Conservation (phyloP, 2,797 vertebrate genomes). For the Lophius americanus region DNA sequence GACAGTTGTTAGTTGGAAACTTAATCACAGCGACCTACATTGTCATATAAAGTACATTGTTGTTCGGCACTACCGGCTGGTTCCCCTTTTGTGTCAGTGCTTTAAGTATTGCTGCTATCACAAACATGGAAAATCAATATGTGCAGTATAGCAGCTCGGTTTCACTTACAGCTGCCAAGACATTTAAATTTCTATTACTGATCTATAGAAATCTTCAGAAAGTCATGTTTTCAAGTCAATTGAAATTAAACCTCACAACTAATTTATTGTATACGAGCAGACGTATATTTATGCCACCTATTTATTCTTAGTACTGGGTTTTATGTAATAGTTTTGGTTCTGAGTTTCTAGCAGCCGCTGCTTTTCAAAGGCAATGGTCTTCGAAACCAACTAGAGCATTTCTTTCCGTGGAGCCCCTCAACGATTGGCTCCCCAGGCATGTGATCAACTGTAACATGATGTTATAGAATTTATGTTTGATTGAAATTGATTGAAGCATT, state of each 20-base stretch:
- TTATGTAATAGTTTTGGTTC: background rate
- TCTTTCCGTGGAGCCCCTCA: no score
- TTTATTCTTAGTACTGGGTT: background rate
- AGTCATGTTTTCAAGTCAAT: conserved; percentile 10
- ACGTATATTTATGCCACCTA: no score
- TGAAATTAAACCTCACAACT: background rate
- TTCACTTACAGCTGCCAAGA: conserved; percentile 24
- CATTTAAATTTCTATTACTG: conserved; percentile 8
- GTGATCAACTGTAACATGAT: background rate
- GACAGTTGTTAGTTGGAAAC: conserved; percentile 82
- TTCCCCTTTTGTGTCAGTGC: conserved; percentile 47
- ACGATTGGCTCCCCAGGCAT: no score
- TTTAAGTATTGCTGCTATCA: conserved; percentile 45
- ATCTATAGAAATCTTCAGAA: background rate
- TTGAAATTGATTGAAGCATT: background rate
- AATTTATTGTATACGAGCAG: no score
- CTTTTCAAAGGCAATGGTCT: background rate
- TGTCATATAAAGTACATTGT: conserved; percentile 72
- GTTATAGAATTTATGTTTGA: background rate
- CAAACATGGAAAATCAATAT: conserved; percentile 56
- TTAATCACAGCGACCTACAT: conserved; percentile 79
- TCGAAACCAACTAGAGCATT: no score
- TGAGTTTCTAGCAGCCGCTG: background rate
- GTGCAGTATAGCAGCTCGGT: conserved; percentile 3
- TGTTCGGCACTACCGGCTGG: conserved; percentile 51